Evolutionary conservation across 2,888 invertebrate species (phyloP).

Genomic region (Mimumesa dahlbomi): DNA sequence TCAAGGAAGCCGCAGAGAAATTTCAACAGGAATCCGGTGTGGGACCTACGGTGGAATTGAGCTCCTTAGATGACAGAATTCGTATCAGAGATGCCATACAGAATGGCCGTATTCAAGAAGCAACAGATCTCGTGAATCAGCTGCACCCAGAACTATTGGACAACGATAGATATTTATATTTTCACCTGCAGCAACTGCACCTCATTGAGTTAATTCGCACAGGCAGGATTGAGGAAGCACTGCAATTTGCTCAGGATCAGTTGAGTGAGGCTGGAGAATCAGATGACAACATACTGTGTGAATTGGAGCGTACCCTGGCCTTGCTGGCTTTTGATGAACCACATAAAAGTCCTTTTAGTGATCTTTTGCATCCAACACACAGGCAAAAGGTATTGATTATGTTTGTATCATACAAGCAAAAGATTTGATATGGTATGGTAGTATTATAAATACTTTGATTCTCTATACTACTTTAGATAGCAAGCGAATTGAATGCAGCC

Average conservation of each 20-base stretch:
- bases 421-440: slow-evolving; percentile 73
- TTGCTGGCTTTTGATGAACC: slow-evolving; percentile 98
- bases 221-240: slow-evolving; percentile 92
- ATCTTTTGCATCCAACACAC: slow-evolving; percentile 95
- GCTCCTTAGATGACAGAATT: slow-evolving; percentile 94
- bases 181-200: slow-evolving; percentile 96
- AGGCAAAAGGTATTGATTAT: slow-evolving; percentile 88
- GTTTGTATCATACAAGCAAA: too few relatives aligned
- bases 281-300: slow-evolving; percentile 85
- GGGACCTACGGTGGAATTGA: slow-evolving; percentile 88
- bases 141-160: slow-evolving; percentile 96
- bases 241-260: slow-evolving; percentile 94
- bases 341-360: slow-evolving; percentile 95
- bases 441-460: not conserved
- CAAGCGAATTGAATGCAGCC: slow-evolving; percentile 98
- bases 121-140: slow-evolving; percentile 95
- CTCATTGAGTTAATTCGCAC: slow-evolving; percentile 92
- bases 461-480: slow-evolving; percentile 85
- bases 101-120: slow-evolving; percentile 94
- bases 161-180: slow-evolving; percentile 96
- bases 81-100: slow-evolving; percentile 97
- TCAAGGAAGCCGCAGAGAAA: slow-evolving; percentile 98
- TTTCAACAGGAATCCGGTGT: slow-evolving; percentile 97
- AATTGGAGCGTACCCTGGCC: slow-evolving; percentile 96
- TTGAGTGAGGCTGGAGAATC: slow-evolving; percentile 94